Percentiles rank a stretch among this genome's conserved stretches.
Evolutionary conservation across 2,888 invertebrate genomes (phyloP).

Genomic region (Cosmia pyralina): DNA sequence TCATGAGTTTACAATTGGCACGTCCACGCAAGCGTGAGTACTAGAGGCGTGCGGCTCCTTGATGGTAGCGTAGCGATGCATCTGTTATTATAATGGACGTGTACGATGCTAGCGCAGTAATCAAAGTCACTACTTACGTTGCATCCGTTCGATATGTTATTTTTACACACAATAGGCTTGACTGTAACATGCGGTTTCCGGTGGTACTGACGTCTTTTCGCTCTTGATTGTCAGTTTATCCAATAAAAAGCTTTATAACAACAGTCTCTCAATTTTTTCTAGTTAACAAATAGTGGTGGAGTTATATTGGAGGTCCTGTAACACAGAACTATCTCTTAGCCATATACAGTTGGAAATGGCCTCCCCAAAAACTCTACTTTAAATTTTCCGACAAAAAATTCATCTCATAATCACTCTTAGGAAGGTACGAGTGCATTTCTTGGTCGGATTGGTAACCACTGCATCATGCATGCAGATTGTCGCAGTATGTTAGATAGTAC

Average conservation of each 20-base stretch:
- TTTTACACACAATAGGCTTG: conserved; percentile 58
- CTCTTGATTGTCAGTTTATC: conserved; percentile 1
- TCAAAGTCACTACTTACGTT: conserved; percentile 53
- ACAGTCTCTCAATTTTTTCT: neutral
- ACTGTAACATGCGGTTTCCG: conserved; percentile 37
- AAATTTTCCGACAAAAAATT: neutral
- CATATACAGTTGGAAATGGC: neutral
- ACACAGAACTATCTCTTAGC: neutral
- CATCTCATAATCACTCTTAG: neutral
- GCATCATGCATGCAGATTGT: neutral
- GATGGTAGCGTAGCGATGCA: conserved; percentile 46
- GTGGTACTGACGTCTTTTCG: conserved; percentile 18
- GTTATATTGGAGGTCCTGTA: neutral
- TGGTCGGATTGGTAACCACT: neutral
- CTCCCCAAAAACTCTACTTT: neutral
- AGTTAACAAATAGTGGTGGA: too few species aligned
- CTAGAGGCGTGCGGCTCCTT: conserved; percentile 35
- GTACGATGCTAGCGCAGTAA: conserved; percentile 50
- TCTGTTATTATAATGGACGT: conserved; percentile 57
- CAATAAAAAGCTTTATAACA: conserved; percentile 21
- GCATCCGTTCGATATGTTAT: conserved; percentile 59
- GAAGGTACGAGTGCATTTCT: neutral
- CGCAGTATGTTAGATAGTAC: neutral
- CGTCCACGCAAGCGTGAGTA: conserved; percentile 24
- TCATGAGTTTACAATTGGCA: conserved; percentile 32